These are phyloP conservation scores for Drosophila sulfurigaster DNA, from an alignment of 1,140 invertebrate species.

Conservation along the genomic window DNA sequence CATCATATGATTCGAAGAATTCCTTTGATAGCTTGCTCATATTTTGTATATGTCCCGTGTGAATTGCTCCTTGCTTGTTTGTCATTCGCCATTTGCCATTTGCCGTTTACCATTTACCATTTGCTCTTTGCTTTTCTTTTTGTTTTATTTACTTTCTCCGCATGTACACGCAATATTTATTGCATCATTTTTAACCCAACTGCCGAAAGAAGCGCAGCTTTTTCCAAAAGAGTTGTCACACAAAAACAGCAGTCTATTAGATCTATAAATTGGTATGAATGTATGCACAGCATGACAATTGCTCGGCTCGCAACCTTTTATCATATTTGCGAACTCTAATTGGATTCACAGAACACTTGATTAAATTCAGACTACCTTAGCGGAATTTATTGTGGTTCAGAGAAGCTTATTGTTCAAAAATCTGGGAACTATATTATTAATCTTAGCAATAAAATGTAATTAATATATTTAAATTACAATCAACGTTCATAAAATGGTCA, in stretches of 20 bases:
- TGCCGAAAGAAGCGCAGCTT: neutral
- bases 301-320: neutral
- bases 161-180: constrained; percentile 62
- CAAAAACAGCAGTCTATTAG: constrained; percentile 2
- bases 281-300: neutral
- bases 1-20: constrained; percentile 54
- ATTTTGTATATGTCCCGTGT: constrained; percentile 49
- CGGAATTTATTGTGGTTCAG: too few relatives aligned
- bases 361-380: constrained; percentile 10
- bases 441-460: too few relatives aligned
- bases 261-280: neutral
- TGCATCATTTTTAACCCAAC: constrained; percentile 48
- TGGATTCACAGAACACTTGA: constrained; percentile 17
- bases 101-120: constrained; percentile 11
- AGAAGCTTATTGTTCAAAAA: too few relatives aligned
- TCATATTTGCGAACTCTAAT: constrained; percentile 13
- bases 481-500: too few relatives aligned
- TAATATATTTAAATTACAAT: too few relatives aligned
- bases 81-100: constrained; percentile 13
- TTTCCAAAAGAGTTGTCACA: constrained; percentile 16
- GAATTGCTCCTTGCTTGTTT: constrained; percentile 47
- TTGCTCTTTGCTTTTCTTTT: constrained; percentile 33
- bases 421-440: too few relatives aligned
- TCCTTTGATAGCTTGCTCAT: constrained; percentile 55
- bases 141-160: constrained; percentile 52